These are phyloP conservation scores for Petrophora chlorosata DNA, from an alignment of 2,888 invertebrate species.

Conservation along the genomic window DNA sequence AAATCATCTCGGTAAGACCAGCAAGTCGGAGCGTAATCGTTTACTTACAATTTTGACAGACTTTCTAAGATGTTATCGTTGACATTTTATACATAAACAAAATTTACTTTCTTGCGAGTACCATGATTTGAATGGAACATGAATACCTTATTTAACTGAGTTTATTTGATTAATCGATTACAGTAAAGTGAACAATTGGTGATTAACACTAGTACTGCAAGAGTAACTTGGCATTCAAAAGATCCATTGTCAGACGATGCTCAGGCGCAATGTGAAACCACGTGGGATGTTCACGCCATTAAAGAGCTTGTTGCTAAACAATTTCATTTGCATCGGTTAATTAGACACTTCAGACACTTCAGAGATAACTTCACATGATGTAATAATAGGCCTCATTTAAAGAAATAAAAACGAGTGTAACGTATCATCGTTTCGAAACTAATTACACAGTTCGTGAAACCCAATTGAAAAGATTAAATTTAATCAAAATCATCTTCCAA, in stretches of 20 bases:
- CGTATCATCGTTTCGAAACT: not conserved
- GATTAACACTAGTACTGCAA: constrained; percentile 52
- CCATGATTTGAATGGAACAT: constrained; percentile 20
- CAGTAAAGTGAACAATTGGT: constrained; percentile 52
- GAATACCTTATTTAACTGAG: constrained; percentile 4
- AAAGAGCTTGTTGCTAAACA: constrained; percentile 34
- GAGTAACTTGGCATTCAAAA: constrained; percentile 44
- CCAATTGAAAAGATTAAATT: too few species aligned
- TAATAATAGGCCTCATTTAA: not conserved
- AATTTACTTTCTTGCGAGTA: not conserved
- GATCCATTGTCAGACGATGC: constrained; percentile 53
- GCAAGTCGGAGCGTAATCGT: too few species aligned
- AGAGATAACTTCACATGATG: constrained; percentile 10
- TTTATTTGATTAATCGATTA: constrained; percentile 24
- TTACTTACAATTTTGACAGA: not conserved
- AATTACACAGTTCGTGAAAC: not conserved
- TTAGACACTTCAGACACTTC: constrained; percentile 19
- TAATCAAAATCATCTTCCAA: too few species aligned
- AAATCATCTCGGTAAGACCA: too few species aligned
- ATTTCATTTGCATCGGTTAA: constrained; percentile 18
- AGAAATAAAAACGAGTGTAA: not conserved
- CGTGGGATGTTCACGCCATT: constrained; percentile 47
- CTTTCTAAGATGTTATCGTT: constrained; percentile 10
- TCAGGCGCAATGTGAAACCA: constrained; percentile 45
- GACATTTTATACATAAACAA: not conserved